Evolutionary conservation across 2,888 invertebrate species (phyloP).

Genomic region (Meteorus cinctellus): DNA sequence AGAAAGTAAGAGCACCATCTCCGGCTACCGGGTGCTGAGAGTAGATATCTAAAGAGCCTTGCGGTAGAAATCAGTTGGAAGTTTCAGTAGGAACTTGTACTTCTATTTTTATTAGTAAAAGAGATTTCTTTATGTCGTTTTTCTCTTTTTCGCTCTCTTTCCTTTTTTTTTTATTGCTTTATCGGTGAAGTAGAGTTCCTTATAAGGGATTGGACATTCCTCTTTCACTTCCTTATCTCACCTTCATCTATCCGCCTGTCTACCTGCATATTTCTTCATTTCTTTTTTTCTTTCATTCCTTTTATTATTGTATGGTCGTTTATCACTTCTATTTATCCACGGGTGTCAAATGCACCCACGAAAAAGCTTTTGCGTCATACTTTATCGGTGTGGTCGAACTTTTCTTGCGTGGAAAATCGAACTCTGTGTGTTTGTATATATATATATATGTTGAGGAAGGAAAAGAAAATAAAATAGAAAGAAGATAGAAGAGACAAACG

Average conservation of each 20-base stretch:
- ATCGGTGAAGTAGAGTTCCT: not conserved
- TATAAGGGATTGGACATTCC: not conserved
- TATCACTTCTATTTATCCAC: slow-evolving; percentile 1
- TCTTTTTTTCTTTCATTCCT: not conserved
- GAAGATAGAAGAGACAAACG: too few species aligned
- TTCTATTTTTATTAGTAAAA: not conserved
- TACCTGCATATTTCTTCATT: not conserved
- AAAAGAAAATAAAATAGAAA: too few species aligned
- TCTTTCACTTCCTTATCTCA: not conserved
- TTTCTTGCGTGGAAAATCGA: not conserved
- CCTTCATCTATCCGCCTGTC: not conserved
- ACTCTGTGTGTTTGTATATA: not conserved
- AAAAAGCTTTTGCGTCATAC: not conserved
- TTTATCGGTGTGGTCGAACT: not conserved
- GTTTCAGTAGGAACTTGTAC: not conserved
- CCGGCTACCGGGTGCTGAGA: not conserved
- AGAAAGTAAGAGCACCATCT: not conserved
- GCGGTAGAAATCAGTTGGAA: slow-evolving; percentile 7
- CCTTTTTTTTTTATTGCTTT: not conserved
- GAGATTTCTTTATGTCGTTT: not conserved
- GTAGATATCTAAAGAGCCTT: slow-evolving; percentile 1
- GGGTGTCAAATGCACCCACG: slow-evolving; percentile 1
- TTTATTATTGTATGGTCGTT: not conserved
- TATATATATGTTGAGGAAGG: too few species aligned
- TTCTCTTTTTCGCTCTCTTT: not conserved